These are phyloP conservation scores for Delia radicum DNA, from an alignment of 1,140 invertebrate species.

Conservation along the genomic window DNA sequence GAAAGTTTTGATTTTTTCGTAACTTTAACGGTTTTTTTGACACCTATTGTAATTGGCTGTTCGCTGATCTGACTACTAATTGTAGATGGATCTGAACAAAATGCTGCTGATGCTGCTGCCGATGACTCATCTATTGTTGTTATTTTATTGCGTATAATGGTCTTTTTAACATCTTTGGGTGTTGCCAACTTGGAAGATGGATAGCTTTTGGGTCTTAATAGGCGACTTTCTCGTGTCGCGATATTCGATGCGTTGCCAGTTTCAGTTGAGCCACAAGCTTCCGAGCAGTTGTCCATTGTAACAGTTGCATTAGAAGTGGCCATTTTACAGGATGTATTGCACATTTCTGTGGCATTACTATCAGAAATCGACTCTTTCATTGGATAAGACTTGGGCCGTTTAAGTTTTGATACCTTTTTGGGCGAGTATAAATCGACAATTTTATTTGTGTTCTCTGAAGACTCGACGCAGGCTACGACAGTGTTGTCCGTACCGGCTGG, in stretches of 20 bases:
- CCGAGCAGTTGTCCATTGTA: not conserved
- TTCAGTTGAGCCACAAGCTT: not conserved
- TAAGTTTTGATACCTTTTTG: slow-evolving; percentile 61
- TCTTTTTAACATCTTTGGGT: slow-evolving; percentile 34
- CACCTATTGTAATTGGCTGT: slow-evolving; percentile 33
- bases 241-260: not conserved
- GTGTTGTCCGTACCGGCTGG: not conserved
- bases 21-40: slow-evolving; percentile 45
- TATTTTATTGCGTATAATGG: not conserved
- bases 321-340: not conserved
- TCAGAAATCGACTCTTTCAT: slow-evolving; percentile 39
- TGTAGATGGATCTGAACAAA: not conserved
- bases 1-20: slow-evolving; percentile 48
- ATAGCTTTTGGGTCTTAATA: slow-evolving; percentile 60
- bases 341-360: not conserved
- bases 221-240: slow-evolving; percentile 36
- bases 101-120: not conserved
- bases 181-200: slow-evolving; percentile 54
- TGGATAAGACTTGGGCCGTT: slow-evolving; percentile 61
- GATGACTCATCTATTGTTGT: not conserved
- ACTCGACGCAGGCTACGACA: not conserved
- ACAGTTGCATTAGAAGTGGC: not conserved
- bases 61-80: slow-evolving; percentile 28
- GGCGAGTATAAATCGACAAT: slow-evolving; percentile 10
- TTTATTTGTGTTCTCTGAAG: not conserved